These are phyloP conservation scores for Xiphorhynchus erythropygius DNA, from an alignment of 2,797 vertebrate genomes.

Conservation along the genomic window DNA sequence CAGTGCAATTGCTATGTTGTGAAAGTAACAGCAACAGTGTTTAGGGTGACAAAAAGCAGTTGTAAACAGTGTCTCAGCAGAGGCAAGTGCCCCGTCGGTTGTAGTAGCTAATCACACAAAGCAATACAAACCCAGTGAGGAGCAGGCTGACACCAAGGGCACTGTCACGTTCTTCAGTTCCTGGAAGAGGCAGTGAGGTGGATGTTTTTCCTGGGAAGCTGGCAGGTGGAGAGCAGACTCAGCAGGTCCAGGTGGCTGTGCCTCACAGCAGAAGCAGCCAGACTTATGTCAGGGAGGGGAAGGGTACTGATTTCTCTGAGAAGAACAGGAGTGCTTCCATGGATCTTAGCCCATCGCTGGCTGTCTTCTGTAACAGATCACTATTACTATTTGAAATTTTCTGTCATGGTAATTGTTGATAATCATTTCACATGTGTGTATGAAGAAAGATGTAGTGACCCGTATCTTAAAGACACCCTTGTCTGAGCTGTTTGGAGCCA, in stretches of 20 bases:
- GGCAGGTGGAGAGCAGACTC: background rate
- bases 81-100: background rate
- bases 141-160: background rate
- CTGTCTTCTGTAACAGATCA: background rate
- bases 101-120: background rate
- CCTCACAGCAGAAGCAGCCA: background rate
- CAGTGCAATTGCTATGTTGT: background rate
- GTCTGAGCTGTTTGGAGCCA: background rate
- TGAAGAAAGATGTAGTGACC: background rate
- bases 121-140: background rate
- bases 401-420: background rate
- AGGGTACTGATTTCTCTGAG: background rate
- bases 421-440: background rate
- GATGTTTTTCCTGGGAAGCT: background rate
- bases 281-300: accelerated
- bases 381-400: background rate
- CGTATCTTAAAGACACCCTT: background rate
- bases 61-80: background rate
- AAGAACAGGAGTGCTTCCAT: background rate
- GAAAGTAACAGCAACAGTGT: background rate
- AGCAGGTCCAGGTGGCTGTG: background rate
- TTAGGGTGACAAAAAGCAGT: background rate
- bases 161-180: background rate
- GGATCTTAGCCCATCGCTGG: background rate
- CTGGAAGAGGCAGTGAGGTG: background rate